phyloP scores from a whole-genome alignment of 2,888 invertebrate species.

The Lingula anatina region DNA sequence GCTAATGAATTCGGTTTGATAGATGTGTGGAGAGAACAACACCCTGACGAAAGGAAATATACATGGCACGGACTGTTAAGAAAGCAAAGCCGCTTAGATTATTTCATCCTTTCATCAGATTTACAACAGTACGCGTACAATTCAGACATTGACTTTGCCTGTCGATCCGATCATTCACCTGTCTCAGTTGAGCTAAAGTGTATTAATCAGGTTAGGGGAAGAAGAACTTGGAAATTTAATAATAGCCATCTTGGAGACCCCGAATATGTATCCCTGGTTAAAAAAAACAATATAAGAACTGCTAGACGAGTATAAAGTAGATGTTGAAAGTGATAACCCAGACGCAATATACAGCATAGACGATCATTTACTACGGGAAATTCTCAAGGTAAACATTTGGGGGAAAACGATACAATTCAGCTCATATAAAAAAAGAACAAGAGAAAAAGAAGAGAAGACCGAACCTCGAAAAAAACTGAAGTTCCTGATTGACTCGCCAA shows the following conservation, averaged over 20 bases:
- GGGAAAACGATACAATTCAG: no score
- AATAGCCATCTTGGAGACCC: constrained; percentile 4
- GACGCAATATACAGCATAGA: no score
- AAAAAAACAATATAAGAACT: no score
- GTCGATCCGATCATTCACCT: constrained; percentile 4
- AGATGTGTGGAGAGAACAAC: constrained; percentile 1
- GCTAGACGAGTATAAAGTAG: no score
- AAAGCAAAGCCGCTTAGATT: constrained; percentile 1
- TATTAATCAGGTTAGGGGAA: constrained; percentile 2
- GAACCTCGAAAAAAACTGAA: no score
- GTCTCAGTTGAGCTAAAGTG: not conserved
- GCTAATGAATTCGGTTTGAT: constrained; percentile 1
- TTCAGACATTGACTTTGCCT: not conserved
- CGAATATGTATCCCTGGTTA: constrained; percentile 2
- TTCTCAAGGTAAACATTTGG: no score
- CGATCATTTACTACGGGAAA: no score
- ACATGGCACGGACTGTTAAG: constrained; percentile 2
- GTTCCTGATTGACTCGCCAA: no score
- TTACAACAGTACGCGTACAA: not conserved
- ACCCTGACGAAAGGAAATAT: not conserved
- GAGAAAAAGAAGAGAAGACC: no score
- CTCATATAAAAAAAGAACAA: no score
- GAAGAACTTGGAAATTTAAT: constrained; percentile 3
- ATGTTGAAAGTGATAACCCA: no score
- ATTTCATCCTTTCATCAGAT: constrained; percentile 6